Percentiles rank a stretch among this genome's conserved stretches.
Conservation (phyloP, 1,140 invertebrate genomes). For the Laodelphax striatellus region DNA sequence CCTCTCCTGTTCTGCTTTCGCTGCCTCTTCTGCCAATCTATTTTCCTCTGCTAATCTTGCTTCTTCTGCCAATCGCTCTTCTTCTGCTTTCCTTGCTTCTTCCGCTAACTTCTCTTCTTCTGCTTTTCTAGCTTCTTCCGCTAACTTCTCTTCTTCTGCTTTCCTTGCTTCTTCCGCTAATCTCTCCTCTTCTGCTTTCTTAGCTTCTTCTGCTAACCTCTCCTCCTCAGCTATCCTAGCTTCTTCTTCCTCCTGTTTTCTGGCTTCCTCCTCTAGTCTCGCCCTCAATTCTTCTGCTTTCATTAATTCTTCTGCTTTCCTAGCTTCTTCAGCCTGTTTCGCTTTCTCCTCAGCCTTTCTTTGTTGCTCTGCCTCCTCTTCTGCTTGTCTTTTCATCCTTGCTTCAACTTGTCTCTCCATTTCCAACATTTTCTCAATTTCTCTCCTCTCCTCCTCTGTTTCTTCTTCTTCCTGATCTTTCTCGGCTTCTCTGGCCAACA, state of each 20-base stretch:
- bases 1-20: background rate
- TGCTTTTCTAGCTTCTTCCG: background rate
- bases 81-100: slow-evolving; percentile 2
- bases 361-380: slow-evolving; percentile 4
- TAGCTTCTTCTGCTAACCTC: slow-evolving; percentile 11
- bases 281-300: slow-evolving; percentile 2
- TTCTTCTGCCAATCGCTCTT: background rate
- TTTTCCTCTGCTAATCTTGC: background rate
- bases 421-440: background rate
- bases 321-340: slow-evolving; percentile 1
- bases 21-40: background rate
- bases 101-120: background rate
- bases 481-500: slow-evolving; percentile 1
- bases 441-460: background rate
- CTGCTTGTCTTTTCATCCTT: background rate
- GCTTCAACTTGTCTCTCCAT: background rate
- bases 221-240: slow-evolving; percentile 9
- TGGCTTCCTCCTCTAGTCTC: background rate
- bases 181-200: slow-evolving; percentile 2
- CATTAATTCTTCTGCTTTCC: background rate
- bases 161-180: background rate
- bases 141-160: background rate
- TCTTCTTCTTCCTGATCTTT: slow-evolving; percentile 3
- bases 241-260: slow-evolving; percentile 6
- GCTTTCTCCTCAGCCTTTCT: background rate